These are phyloP conservation scores for Macrosteles quadrilineatus DNA, from an alignment of 1,140 invertebrate genomes.

Conservation along the genomic window DNA sequence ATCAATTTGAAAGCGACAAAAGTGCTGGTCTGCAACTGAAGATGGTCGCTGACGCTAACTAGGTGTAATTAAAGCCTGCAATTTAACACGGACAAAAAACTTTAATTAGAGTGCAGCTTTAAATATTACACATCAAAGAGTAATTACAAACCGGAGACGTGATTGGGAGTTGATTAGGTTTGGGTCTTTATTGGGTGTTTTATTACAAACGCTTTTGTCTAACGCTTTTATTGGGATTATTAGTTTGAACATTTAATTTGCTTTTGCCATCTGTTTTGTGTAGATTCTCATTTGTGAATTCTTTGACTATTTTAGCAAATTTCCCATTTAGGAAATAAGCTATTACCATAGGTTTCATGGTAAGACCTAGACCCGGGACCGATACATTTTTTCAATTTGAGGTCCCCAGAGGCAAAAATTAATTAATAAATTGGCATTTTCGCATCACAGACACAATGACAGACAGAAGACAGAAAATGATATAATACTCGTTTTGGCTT, in stretches of 20 bases:
- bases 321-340: too few relatives aligned
- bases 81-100: slow-evolving; percentile 11
- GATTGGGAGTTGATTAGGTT: background rate
- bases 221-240: background rate
- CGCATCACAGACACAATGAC: too few relatives aligned
- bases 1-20: slow-evolving; percentile 12
- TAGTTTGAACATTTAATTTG: background rate
- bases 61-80: slow-evolving; percentile 8
- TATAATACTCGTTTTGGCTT: too few relatives aligned
- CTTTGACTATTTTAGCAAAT: too few relatives aligned
- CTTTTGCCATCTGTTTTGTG: background rate
- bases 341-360: too few relatives aligned
- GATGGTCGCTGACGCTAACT: slow-evolving; percentile 6
- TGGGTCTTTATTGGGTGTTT: slow-evolving; percentile 7
- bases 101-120: slow-evolving; percentile 20
- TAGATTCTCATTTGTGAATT: too few relatives aligned
- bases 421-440: too few relatives aligned
- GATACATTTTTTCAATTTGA: too few relatives aligned
- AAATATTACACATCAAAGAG: slow-evolving; percentile 16
- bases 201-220: background rate
- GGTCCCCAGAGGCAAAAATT: too few relatives aligned
- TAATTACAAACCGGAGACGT: background rate
- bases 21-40: background rate
- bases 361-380: too few relatives aligned
- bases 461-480: too few relatives aligned